These are phyloP conservation scores for Pegoplata infirma DNA, from an alignment of 2,888 invertebrate species.

Conservation along the genomic window DNA sequence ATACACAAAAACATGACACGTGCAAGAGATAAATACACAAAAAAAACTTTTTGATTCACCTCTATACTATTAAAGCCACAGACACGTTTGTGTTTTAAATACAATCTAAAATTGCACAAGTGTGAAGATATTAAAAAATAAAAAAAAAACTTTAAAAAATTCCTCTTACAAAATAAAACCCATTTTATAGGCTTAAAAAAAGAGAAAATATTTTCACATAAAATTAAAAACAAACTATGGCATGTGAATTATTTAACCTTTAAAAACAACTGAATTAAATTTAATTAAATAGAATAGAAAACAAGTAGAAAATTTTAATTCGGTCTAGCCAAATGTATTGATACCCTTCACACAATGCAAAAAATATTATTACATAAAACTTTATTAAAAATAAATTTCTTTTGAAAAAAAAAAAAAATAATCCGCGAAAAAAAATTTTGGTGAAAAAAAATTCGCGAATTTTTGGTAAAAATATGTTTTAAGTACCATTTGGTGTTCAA, in stretches of 20 bases:
- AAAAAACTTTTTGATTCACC: slow-evolving; percentile 3
- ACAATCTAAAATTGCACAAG: neutral
- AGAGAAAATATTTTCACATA: slow-evolving; percentile 35
- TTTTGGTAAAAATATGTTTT: too few relatives aligned
- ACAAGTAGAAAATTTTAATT: too few relatives aligned
- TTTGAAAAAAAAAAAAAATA: too few relatives aligned
- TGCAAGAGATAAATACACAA: slow-evolving; percentile 27
- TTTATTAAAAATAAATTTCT: too few relatives aligned
- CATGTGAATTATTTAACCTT: slow-evolving; percentile 33
- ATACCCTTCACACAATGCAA: too few relatives aligned
- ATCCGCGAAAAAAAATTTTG: too few relatives aligned
- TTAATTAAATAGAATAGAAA: neutral
- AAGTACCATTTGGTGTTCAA: too few relatives aligned
- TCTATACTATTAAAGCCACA: neutral
- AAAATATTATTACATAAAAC: too few relatives aligned
- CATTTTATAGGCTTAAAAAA: slow-evolving; percentile 15
- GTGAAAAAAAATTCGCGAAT: too few relatives aligned
- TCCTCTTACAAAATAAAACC: too few relatives aligned
- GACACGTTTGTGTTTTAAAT: slow-evolving; percentile 3
- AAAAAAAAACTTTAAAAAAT: neutral
- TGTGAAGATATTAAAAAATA: neutral
- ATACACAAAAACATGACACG: slow-evolving; percentile 18
- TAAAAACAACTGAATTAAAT: slow-evolving; percentile 16
- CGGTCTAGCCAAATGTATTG: too few relatives aligned
- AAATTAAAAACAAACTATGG: slow-evolving; percentile 8